Evolutionary conservation across 2,797 vertebrate genomes (phyloP).

Genomic region (Peromyscus aztecus): DNA sequence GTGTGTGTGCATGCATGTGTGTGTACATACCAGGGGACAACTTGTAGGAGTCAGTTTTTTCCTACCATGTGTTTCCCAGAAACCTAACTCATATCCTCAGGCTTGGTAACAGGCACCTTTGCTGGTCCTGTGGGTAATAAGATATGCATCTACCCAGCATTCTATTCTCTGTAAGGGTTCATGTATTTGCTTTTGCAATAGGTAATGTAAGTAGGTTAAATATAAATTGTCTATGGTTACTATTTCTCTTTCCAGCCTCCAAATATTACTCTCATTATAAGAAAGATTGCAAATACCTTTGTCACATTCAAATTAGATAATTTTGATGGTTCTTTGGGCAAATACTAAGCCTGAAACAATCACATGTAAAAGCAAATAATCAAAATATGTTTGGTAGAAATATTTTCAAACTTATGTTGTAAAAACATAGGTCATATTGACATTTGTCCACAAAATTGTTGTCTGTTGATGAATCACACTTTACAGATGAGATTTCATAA

Average conservation of each 20-base stretch:
- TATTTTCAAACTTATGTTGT: background rate
- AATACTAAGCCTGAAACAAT: background rate
- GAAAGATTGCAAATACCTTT: background rate
- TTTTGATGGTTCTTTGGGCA: background rate
- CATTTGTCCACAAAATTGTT: background rate
- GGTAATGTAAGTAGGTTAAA: background rate
- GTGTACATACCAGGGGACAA: background rate
- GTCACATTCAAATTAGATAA: background rate
- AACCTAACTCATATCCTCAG: background rate
- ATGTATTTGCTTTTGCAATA: background rate
- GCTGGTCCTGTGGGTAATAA: background rate
- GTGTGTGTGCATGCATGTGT: too few species aligned
- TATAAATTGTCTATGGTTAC: background rate
- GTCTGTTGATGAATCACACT: background rate
- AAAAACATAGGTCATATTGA: background rate
- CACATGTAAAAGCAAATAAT: background rate
- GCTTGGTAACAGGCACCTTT: background rate
- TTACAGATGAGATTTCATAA: background rate
- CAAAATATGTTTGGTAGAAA: conserved; percentile 17
- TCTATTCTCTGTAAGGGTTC: background rate
- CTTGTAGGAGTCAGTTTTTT: background rate
- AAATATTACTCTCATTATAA: background rate
- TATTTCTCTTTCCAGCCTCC: background rate
- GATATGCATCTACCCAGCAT: background rate
- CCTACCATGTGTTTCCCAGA: background rate